Conservation (phyloP, 2,113 vertebrate species). For the Ibidorhyncha struthersii region DNA sequence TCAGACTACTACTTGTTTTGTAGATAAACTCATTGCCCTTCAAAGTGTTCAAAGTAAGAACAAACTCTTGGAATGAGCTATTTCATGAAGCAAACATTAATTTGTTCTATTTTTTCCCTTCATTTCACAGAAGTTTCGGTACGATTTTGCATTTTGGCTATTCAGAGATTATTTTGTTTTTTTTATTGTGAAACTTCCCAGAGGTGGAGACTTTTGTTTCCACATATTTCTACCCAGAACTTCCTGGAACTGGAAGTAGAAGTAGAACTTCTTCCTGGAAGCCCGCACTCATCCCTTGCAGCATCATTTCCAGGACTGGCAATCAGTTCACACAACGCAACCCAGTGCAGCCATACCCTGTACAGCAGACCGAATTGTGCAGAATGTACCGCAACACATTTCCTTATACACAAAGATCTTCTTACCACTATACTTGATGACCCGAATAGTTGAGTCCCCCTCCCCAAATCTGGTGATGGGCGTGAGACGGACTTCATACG, state of each 20-base stretch:
- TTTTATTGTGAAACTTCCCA: not conserved
- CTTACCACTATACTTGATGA: constrained; percentile 97
- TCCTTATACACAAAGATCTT: not conserved
- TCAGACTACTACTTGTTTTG: not conserved
- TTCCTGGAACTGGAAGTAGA: no score
- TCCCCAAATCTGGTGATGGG: constrained; percentile 96
- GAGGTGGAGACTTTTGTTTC: rapidly evolving
- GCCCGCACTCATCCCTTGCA: rapidly evolving
- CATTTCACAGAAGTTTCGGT: not conserved
- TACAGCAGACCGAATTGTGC: rapidly evolving
- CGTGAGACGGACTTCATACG: constrained; percentile 93
- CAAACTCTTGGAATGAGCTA: not conserved
- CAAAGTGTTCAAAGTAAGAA: not conserved
- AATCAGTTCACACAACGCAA: not conserved
- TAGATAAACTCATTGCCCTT: not conserved
- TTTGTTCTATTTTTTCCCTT: not conserved
- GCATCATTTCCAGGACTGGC: rapidly evolving
- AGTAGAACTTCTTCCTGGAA: not conserved
- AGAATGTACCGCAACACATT: rapidly evolving
- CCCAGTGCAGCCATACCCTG: not conserved
- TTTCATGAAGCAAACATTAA: not conserved
- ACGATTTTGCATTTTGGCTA: not conserved
- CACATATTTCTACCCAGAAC: not conserved
- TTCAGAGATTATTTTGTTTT: no score
- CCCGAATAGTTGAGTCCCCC: constrained; percentile 92